Percentiles rank a stretch among this genome's conserved stretches.
phyloP scores from a whole-genome alignment of 2,888 invertebrate species.

The Ditula angustiorana region DNA sequence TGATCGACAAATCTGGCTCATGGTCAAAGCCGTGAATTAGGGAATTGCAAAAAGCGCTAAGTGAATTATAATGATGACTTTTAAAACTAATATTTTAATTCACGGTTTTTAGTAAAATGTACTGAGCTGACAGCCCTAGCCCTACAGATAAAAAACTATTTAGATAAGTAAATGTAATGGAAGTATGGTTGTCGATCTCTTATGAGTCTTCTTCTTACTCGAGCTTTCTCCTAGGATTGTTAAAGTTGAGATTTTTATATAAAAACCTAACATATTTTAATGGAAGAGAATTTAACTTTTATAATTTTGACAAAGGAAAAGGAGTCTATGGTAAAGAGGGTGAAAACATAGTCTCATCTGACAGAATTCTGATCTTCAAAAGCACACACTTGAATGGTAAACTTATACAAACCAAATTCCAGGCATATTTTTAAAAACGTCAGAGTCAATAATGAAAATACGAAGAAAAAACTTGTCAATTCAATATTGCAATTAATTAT shows the following conservation, averaged over 20 bases:
- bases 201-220: conserved; percentile 78
- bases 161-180: conserved; percentile 48
- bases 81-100: too few relatives aligned
- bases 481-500: background rate
- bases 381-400: background rate
- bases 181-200: conserved; percentile 80
- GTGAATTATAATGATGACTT: too few relatives aligned
- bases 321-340: conserved; percentile 24
- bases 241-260: conserved; percentile 52
- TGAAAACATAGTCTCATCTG: conserved; percentile 5
- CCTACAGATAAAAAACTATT: conserved; percentile 16
- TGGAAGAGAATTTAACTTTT: conserved; percentile 30
- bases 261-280: conserved; percentile 43
- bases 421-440: background rate
- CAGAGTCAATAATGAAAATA: background rate
- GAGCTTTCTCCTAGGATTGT: conserved; percentile 80
- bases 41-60: too few relatives aligned
- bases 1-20: too few relatives aligned
- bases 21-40: too few relatives aligned
- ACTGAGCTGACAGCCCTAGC: conserved; percentile 27
- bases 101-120: too few relatives aligned
- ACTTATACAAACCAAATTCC: background rate
- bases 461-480: background rate
- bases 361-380: background rate
- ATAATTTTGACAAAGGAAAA: conserved; percentile 17